phyloP scores from a whole-genome alignment of 2,113 vertebrate genomes.

The Sander vitreus region DNA sequence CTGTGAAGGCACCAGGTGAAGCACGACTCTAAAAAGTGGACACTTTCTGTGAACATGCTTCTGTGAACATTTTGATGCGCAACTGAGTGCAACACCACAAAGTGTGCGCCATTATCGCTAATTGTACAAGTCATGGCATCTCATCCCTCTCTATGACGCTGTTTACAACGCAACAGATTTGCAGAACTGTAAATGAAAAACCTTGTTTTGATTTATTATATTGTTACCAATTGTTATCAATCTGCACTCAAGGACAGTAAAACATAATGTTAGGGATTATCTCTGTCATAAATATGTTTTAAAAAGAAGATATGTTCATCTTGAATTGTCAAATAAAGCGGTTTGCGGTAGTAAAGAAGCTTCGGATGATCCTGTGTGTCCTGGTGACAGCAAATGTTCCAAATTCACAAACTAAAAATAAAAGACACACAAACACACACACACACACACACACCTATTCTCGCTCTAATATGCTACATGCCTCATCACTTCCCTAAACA shows the following conservation, averaged over 20 bases:
- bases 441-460: conserved; percentile 16
- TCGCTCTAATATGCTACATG: too few relatives aligned
- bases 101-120: too few relatives aligned
- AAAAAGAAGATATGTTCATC: neutral
- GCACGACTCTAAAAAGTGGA: neutral
- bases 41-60: neutral
- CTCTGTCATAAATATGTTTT: neutral
- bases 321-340: neutral
- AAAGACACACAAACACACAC: conserved; percentile 11
- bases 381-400: conserved; percentile 23
- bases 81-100: neutral
- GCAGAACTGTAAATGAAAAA: neutral
- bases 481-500: neutral
- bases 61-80: neutral
- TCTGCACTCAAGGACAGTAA: neutral
- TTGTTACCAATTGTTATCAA: neutral
- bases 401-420: conserved; percentile 57
- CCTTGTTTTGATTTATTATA: neutral
- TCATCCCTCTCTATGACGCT: too few relatives aligned
- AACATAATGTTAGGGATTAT: neutral
- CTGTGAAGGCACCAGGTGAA: conserved; percentile 1
- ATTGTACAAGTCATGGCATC: too few relatives aligned
- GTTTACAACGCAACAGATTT: neutral
- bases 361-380: neutral
- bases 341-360: neutral